phyloP scores from a whole-genome alignment of 2,113 vertebrate genomes.

The Chloroceryle aenea region DNA sequence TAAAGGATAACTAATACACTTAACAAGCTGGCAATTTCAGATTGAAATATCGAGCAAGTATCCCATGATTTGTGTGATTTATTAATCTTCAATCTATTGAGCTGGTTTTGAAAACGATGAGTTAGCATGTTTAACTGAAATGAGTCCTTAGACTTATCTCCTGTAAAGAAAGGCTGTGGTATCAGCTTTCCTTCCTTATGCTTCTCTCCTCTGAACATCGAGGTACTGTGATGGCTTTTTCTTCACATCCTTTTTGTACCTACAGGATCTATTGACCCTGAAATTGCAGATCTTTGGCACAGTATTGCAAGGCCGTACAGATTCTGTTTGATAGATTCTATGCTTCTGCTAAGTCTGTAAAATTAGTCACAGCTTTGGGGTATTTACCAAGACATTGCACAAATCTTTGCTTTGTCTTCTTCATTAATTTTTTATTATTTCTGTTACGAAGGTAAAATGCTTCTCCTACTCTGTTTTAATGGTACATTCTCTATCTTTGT shows the following conservation, averaged over 20 bases:
- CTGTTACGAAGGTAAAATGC: not conserved
- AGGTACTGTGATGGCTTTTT: not conserved
- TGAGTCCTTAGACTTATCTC: not conserved
- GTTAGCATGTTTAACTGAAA: not conserved
- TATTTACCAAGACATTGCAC: not conserved
- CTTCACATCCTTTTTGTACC: not conserved
- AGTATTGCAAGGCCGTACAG: not conserved
- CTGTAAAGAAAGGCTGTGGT: not conserved
- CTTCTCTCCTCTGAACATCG: not conserved
- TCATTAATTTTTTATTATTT: not conserved
- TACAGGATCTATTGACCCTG: not conserved
- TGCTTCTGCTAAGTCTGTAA: not conserved
- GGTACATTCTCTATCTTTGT: not conserved
- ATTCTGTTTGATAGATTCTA: not conserved
- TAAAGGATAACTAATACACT: not conserved
- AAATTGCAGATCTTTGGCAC: not conserved
- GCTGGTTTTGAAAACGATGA: conserved; percentile 2
- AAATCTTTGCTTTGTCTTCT: not conserved
- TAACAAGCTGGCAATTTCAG: not conserved
- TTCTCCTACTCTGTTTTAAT: not conserved
- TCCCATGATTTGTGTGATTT: not conserved
- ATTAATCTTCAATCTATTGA: conserved; percentile 27
- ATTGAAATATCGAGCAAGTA: not conserved
- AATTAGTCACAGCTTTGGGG: not conserved
- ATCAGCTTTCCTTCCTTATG: not conserved